phyloP scores from a whole-genome alignment of 2,888 invertebrate species.

The Cecidostiba fungosa region DNA sequence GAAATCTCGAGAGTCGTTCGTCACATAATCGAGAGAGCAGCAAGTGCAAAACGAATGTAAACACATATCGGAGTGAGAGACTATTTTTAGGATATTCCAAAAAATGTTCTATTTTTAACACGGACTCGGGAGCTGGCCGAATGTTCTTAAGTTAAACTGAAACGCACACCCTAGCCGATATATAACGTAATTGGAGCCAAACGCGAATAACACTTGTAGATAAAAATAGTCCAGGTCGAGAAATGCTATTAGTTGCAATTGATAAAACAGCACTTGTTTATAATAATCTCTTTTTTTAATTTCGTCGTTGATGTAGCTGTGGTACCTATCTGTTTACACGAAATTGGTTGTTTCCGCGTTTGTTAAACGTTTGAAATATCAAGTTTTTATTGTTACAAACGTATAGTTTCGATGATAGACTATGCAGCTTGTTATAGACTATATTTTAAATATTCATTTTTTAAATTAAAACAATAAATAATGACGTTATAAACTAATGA shows the following conservation, averaged over 20 bases:
- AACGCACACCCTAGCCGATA: slow-evolving; percentile 24
- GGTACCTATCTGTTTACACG: too few relatives aligned
- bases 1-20: neutral
- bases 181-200: slow-evolving; percentile 18
- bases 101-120: slow-evolving; percentile 13
- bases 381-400: too few relatives aligned
- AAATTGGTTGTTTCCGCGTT: too few relatives aligned
- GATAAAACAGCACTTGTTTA: neutral
- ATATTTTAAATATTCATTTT: neutral
- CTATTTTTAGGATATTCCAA: slow-evolving; percentile 2
- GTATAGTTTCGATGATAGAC: neutral
- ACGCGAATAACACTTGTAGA: slow-evolving; percentile 7
- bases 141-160: slow-evolving; percentile 26
- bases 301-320: neutral
- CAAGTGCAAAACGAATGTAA: neutral
- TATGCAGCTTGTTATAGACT: too few relatives aligned
- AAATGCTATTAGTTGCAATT: neutral
- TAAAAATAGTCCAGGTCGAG: slow-evolving; percentile 34
- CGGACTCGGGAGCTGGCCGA: neutral
- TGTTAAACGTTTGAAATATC: neutral
- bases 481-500: neutral
- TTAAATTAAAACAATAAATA: neutral
- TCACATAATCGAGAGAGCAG: too few relatives aligned
- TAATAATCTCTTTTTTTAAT: neutral
- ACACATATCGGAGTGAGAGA: slow-evolving; percentile 12